These are phyloP conservation scores for Baccha elongata DNA, from an alignment of 2,888 invertebrate genomes.

Conservation along the genomic window DNA sequence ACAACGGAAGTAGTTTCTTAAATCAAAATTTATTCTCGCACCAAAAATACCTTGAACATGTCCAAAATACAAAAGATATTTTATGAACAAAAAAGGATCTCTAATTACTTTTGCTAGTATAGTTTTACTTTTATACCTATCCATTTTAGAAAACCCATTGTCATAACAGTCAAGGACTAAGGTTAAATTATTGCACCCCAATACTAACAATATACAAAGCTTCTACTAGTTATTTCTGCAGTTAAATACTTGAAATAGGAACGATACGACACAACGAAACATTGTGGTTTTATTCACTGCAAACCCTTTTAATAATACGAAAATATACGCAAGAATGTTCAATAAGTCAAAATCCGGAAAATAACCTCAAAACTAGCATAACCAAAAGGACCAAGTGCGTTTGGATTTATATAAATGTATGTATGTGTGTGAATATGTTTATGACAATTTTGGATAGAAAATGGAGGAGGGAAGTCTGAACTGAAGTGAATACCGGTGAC, in stretches of 20 bases:
- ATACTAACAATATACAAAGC: neutral
- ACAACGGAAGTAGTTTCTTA: neutral
- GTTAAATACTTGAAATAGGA: slow-evolving; percentile 27
- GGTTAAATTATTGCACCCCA: neutral
- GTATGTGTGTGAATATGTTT: slow-evolving; percentile 24
- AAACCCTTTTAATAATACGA: slow-evolving; percentile 65
- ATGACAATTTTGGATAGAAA: slow-evolving; percentile 10
- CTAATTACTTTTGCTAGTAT: slow-evolving; percentile 21
- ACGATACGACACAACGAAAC: slow-evolving; percentile 56
- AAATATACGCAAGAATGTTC: slow-evolving; percentile 71
- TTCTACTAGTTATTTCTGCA: slow-evolving; percentile 13
- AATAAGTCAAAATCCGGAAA: slow-evolving; percentile 69
- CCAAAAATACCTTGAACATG: slow-evolving; percentile 20
- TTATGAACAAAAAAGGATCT: slow-evolving; percentile 26
- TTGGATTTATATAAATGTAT: neutral
- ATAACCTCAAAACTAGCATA: slow-evolving; percentile 59
- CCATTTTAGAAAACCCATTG: slow-evolving; percentile 9
- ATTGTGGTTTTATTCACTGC: slow-evolving; percentile 57
- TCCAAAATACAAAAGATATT: slow-evolving; percentile 24
- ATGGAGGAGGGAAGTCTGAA: slow-evolving; percentile 1
- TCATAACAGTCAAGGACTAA: slow-evolving; percentile 11
- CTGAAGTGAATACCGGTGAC: slow-evolving; percentile 40
- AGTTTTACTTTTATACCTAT: neutral
- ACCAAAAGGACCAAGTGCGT: slow-evolving; percentile 3
- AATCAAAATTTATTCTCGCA: slow-evolving; percentile 34